phyloP scores from a whole-genome alignment of 2,113 vertebrate genomes.

The Pseudorhombus dupliciocellatus region DNA sequence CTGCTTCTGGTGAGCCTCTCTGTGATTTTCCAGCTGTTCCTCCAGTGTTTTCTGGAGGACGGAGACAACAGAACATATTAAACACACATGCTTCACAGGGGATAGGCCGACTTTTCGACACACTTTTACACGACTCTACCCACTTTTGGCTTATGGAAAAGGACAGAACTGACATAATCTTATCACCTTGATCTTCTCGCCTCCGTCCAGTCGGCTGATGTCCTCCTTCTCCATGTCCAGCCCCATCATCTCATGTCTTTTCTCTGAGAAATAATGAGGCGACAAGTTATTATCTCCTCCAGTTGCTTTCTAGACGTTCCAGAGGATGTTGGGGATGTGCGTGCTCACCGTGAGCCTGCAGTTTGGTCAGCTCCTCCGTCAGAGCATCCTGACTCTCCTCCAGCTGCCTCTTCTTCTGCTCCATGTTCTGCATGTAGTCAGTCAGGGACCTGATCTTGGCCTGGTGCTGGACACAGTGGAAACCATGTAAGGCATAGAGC shows the following conservation, averaged over 20 bases:
- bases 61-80: neutral
- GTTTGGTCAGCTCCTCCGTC: conserved; percentile 87
- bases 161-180: neutral
- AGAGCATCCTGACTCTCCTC: conserved; percentile 90
- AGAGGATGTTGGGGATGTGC: neutral
- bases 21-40: conserved; percentile 92
- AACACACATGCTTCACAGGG: neutral
- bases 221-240: conserved; percentile 64
- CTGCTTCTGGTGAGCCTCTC: conserved; percentile 92
- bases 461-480: conserved; percentile 82
- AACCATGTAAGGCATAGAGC: neutral
- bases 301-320: too few species aligned
- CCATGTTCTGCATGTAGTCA: conserved; percentile 94
- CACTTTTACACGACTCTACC: too few species aligned
- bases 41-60: conserved; percentile 80
- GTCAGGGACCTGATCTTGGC: conserved; percentile 95
- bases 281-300: neutral
- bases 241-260: conserved; percentile 84
- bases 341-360: conserved; percentile 83
- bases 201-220: conserved; percentile 44
- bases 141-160: too few species aligned
- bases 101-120: too few species aligned
- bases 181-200: conserved; percentile 55
- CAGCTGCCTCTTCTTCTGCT: conserved; percentile 91
- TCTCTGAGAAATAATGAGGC: conserved; percentile 79